A percentile compares a stretch with the other conserved stretches of the same genome.
These are phyloP conservation scores for Lepidochrysops patricia DNA, from an alignment of 2,888 invertebrate species.

Conservation along the genomic window DNA sequence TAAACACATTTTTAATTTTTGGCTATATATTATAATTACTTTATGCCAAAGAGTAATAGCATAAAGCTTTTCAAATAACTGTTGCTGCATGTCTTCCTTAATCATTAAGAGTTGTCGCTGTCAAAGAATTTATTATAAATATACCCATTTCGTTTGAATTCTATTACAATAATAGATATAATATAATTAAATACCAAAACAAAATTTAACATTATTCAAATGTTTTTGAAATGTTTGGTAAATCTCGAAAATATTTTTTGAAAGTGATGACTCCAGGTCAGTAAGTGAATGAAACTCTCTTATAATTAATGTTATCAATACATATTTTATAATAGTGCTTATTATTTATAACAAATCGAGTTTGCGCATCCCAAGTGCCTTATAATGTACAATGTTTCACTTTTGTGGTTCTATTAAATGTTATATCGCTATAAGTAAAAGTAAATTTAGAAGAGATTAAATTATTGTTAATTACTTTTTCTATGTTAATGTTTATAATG, in stretches of 20 bases:
- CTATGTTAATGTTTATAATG: constrained; percentile 61
- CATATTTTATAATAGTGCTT: constrained; percentile 60
- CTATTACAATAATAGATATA: too few relatives aligned
- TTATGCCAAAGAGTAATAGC: constrained; percentile 65
- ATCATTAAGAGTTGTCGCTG: constrained; percentile 1
- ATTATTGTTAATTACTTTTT: constrained; percentile 68
- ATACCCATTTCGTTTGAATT: not conserved
- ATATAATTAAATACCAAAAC: too few relatives aligned
- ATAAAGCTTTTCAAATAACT: constrained; percentile 19
- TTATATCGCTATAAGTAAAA: constrained; percentile 59
- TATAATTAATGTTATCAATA: constrained; percentile 43
- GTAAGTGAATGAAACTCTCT: constrained; percentile 45
- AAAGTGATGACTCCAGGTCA: constrained; percentile 36
- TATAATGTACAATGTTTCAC: constrained; percentile 66
- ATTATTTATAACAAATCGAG: constrained; percentile 53
- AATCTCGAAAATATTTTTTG: too few relatives aligned
- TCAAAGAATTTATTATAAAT: not conserved
- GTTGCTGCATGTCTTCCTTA: constrained; percentile 11
- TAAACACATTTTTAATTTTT: constrained; percentile 34
- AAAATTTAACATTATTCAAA: too few relatives aligned
- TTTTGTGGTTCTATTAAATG: constrained; percentile 63
- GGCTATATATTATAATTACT: constrained; percentile 45
- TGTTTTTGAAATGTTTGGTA: not conserved
- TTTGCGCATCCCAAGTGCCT: constrained; percentile 69
- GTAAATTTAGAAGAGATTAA: constrained; percentile 70